Base-by-base conservation (phyloP, 2,113 vertebrate species). In the Scolopax mira region DNA sequence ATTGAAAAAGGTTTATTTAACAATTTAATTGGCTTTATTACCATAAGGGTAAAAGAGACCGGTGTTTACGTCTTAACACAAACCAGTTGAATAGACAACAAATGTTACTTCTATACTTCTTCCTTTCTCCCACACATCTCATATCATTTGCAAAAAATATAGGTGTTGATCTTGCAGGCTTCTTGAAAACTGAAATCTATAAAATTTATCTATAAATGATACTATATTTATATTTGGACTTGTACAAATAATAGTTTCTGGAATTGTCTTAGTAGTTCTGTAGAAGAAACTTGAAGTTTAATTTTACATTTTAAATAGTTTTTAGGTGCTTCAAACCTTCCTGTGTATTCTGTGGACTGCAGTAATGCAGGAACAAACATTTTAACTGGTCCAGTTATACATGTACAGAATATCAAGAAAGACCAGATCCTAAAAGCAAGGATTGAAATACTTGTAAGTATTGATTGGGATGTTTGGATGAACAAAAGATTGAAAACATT, bases 391-490 rank as follows among this genome's bases (percentile, higher is more conserved):
- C 97, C 98, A 64, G 96, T 96, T 61, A 96, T 99, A 81, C 98
- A 98, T 14, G 95, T 99, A 48, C 98, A 98, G 83, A 98, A 98
- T 77, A 97, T 98, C 66, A 98, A 98, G 49, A 98, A 98, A 94
- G 97, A 99, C 16, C 98, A 98, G 44, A 96, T 41, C 0, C 85
- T 99, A 80, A 98, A 97, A 82, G 99, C 98, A 79, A 97, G 85
- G 66, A 98, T 99, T 96, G 97, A 98, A 94, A 97, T 99, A 90
- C 98, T 97, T 62, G 99, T 99, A 98, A 99, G 99, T 98, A 62
- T 62, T 73, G n/a, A 25, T 48, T 66, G n/a, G 37, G 46, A 11
- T 49, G 25, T 74, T 85, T 61, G 62, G 9, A 57, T 44, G 8
- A 85, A 25, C 4, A 41, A 22, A 85, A 77, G 37, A 44, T 13